Evolutionary conservation across 1,140 invertebrate genomes (phyloP), one percentile per base, ranked within the genome.

Genomic region (Drosophila nigromelanica): DNA sequence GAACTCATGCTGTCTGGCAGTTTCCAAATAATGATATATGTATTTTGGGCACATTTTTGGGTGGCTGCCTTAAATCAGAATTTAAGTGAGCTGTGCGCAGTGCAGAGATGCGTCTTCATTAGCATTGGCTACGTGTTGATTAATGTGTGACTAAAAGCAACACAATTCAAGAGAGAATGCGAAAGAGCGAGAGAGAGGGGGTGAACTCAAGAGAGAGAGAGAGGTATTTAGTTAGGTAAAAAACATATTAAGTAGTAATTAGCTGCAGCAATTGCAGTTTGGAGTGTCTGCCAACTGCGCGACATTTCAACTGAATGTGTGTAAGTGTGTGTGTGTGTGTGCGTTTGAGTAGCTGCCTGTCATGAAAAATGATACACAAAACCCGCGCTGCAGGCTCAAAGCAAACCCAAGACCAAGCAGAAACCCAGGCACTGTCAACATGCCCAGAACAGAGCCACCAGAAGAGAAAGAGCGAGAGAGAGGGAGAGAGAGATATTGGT

Each of bases 291-390:
- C 63, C 66, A 79, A 79, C 76, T 76, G 72, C 58, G 80, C 73
- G 80, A 82, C 58, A 73, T 73, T 47, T 61, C 71, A 59, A 56
- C 68, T 51, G 43, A 37, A 35, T 14, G 37, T 15, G 10, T 56
- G 37, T 37, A 51, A 59, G 33, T 50, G 42, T 50, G 52, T 59
- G 24, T 42, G 18, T 21, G 21, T 61, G 30, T 62, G 15, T 33
- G 14, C 58, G n/a, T 47, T 18, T 73, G 63, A 78, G 77, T 78
- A 69, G 61, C 67, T 73, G 70, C 60, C 69, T 70, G 82, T 76
- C 79, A 73, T 79, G 79, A 87, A 89, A 87, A 87, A 87, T 89
- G 83, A 87, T 89, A 87, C 79, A 83, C 62, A 68, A 79, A 89
- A 79, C 68, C 45, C 43, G 73, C 78, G 50, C 76, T 40, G 83